Evolutionary conservation across 2,797 vertebrate genomes (phyloP), one percentile per base, ranked within the genome.

Genomic region (Neosalanx taihuensis): DNA sequence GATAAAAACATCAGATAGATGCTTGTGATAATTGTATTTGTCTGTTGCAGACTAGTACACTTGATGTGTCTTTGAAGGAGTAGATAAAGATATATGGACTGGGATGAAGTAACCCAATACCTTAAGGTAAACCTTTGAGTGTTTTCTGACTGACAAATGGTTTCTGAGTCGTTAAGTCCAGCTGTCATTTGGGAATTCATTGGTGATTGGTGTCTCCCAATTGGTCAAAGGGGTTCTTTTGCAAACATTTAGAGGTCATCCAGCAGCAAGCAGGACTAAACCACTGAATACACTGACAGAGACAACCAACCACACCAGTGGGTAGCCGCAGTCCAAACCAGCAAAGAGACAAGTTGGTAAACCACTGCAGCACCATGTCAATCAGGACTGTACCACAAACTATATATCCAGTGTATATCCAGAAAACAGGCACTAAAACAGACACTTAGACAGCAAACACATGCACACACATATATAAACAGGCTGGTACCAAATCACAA

Each of bases 271-370:
- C 70, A 63, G 9, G 64, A 70, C 78, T 67, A 74, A 81, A 83
- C 80, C 88, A 84, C 79, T 78, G 73, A 85, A 80, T 83, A 81
- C 83, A 86, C 83, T 82, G 81, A 86, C 76, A 83, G 75, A 84
- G 75, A 79, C 78, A 77, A 74, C 79, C 77, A 76, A 73, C 78
- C 66, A 56, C 57, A 71, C 65, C 76, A 72, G 73, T 58, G 29
- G 26, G 10, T 29, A 61, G 30, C 37, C 23, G 4, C 69, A 41
- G 3, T 69, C 78, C 82, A 82, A 81, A 79, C 85, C 86, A 85
- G 85, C 69, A 88, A 90, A 91, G 89, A 80, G 87, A 87, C 79
- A 83, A 78, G 86, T 89, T 84, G 88, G 85, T 85, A 86, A 73
- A 90, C 87, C 84, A 9, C 89, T 79, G 75, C 33, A 76, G 78